Percentiles rank a stretch among this genome's conserved stretches.
Evolutionary conservation across 2,888 invertebrate species (phyloP).

Genomic region (Dryobotodes eremita): DNA sequence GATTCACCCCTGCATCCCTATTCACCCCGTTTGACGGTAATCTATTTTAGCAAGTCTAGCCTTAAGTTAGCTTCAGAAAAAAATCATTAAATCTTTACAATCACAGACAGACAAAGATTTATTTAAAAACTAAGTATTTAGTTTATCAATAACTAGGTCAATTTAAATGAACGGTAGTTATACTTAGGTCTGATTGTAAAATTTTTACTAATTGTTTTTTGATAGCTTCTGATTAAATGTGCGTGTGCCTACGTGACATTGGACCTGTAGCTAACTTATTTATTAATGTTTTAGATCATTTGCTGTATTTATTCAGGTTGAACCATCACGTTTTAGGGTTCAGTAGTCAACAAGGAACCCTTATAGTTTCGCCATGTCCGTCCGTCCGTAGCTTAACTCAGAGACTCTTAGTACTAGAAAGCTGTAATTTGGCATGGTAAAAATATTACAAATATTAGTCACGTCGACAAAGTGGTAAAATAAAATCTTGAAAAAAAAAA

Average conservation of each 20-base stretch:
- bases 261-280: not conserved
- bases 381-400: no score
- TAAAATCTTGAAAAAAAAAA: no score
- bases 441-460: no score
- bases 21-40: no score
- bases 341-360: no score
- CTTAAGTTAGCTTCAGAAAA: no score
- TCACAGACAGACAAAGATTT: not conserved
- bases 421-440: no score
- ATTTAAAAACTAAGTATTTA: slow-evolving; percentile 15
- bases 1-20: no score
- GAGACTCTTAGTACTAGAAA: no score
- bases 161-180: slow-evolving; percentile 15
- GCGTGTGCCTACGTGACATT: slow-evolving; percentile 76
- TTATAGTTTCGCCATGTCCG: no score
- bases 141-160: slow-evolving; percentile 38
- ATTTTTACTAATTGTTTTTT: slow-evolving; percentile 68
- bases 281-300: slow-evolving; percentile 11
- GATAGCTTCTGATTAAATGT: slow-evolving; percentile 60
- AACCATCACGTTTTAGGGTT: not conserved
- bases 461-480: no score
- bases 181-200: not conserved
- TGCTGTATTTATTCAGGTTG: slow-evolving; percentile 8
- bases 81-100: not conserved
- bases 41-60: no score